phyloP scores from a whole-genome alignment of 2,113 vertebrate genomes.

The Ameiurus melas region DNA sequence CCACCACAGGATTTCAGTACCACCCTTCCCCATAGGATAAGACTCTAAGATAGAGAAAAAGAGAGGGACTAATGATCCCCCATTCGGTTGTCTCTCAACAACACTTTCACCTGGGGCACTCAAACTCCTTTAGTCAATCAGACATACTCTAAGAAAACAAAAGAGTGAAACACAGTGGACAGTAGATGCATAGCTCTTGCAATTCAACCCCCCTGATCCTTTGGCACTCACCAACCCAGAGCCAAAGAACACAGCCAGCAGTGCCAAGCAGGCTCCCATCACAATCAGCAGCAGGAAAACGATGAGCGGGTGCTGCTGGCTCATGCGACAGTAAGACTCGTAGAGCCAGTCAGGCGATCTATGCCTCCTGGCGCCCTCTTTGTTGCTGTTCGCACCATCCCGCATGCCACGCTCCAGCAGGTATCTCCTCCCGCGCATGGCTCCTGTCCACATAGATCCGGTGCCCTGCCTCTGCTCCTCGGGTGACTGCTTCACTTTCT shows the following conservation, averaged over 20 bases:
- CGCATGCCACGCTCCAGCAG: constrained; percentile 76
- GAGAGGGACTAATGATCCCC: neutral
- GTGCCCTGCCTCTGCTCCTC: constrained; percentile 28
- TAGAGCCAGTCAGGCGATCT: constrained; percentile 93
- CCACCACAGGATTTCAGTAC: neutral
- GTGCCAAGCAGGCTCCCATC: constrained; percentile 93
- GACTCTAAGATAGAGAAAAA: neutral
- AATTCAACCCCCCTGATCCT: neutral
- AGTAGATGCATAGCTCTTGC: neutral
- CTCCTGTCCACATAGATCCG: constrained; percentile 82
- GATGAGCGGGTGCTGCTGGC: constrained; percentile 97
- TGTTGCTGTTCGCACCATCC: constrained; percentile 58
- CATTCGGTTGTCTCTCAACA: neutral
- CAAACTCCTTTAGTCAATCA: neutral
- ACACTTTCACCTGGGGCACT: neutral
- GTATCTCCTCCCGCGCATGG: constrained; percentile 84
- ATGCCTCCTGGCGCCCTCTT: constrained; percentile 66
- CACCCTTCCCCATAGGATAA: neutral
- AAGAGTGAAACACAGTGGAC: neutral
- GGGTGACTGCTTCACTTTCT: constrained; percentile 20
- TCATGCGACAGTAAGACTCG: constrained; percentile 97
- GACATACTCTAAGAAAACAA: neutral
- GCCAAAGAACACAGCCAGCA: constrained; percentile 95
- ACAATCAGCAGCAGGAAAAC: constrained; percentile 97
- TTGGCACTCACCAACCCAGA: constrained; percentile 88